Percentiles rank a stretch among this genome's conserved stretches.
phyloP scores from a whole-genome alignment of 2,888 invertebrate genomes.

The Apocheima hispidaria region DNA sequence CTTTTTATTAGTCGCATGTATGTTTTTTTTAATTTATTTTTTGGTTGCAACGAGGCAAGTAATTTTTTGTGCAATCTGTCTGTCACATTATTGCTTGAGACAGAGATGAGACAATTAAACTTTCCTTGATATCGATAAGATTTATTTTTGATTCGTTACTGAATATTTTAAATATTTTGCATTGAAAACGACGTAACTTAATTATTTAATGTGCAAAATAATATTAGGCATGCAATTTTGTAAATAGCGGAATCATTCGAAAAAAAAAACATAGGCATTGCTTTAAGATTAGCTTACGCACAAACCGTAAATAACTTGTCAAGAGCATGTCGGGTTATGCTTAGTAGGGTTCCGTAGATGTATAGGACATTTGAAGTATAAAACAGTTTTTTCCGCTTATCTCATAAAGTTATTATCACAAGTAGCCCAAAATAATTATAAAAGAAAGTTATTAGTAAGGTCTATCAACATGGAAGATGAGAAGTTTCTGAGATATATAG shows the following conservation, averaged over 20 bases:
- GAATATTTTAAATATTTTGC: not conserved
- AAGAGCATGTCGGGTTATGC: too few species aligned
- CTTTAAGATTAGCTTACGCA: constrained; percentile 2
- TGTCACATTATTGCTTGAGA: not conserved
- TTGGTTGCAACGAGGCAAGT: too few species aligned
- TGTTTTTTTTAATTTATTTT: too few species aligned
- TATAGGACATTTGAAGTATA: too few species aligned
- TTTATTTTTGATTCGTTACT: not conserved
- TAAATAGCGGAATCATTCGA: not conserved
- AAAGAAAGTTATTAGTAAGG: too few species aligned
- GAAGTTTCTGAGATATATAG: too few species aligned
- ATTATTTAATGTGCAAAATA: not conserved
- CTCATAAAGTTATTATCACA: too few species aligned
- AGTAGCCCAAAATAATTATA: too few species aligned
- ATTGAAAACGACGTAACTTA: not conserved
- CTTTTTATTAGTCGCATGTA: not conserved
- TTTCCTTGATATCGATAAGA: not conserved
- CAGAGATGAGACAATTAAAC: not conserved
- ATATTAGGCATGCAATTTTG: not conserved
- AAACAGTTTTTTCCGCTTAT: too few species aligned
- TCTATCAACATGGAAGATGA: too few species aligned
- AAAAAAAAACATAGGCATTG: not conserved
- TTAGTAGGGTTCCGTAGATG: too few species aligned
- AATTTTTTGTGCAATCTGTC: too few species aligned
- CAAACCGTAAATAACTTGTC: not conserved